Conservation (phyloP, 2,113 vertebrate genomes). For the Trichomycterus rosablanca region DNA sequence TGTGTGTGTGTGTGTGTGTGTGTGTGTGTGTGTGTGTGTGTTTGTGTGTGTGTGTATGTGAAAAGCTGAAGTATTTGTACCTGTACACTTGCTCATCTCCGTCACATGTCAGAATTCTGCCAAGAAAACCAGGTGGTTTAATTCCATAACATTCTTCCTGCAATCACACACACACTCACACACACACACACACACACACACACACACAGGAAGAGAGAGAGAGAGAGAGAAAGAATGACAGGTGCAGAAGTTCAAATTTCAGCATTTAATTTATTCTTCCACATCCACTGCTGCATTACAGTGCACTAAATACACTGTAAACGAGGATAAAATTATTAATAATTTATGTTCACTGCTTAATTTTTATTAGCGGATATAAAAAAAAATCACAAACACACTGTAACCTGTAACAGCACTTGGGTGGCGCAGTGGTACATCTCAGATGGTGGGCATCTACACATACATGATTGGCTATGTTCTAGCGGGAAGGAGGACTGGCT, state of each 20-base stretch:
- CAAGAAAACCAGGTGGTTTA: constrained; percentile 30
- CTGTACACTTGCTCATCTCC: constrained; percentile 7
- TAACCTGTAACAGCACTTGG: too few species aligned
- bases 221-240: not conserved
- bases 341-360: too few species aligned
- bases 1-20: constrained; percentile 18
- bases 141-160: constrained; percentile 1
- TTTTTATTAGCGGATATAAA: too few species aligned
- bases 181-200: constrained; percentile 9
- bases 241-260: constrained; percentile 31
- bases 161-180: not conserved
- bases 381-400: too few species aligned
- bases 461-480: too few species aligned
- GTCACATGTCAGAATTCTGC: constrained; percentile 7
- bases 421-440: too few species aligned
- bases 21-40: constrained; percentile 16
- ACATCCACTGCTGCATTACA: not conserved
- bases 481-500: too few species aligned
- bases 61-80: constrained; percentile 10
- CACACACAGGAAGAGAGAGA: constrained; percentile 1
- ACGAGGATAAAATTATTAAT: not conserved
- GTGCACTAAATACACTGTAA: too few species aligned
- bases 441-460: too few species aligned
- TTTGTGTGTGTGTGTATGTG: constrained; percentile 19
- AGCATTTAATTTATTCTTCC: constrained; percentile 7